Evolutionary conservation across 2,113 vertebrate species (phyloP).

Genomic region (Cervus canadensis): DNA sequence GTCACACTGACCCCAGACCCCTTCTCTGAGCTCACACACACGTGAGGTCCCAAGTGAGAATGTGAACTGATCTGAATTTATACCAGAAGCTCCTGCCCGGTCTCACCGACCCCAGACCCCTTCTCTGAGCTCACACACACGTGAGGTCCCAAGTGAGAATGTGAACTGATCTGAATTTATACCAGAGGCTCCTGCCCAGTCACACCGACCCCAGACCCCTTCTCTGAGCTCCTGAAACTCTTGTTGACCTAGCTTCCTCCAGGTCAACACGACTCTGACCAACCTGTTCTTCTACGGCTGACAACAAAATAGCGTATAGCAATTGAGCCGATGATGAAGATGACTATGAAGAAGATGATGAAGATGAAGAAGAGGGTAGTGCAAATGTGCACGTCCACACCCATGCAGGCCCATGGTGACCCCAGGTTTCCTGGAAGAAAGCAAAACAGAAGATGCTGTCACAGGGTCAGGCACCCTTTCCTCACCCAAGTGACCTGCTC

Average conservation of each 20-base stretch:
- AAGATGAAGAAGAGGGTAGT: rapidly evolving
- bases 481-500: rapidly evolving
- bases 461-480: rapidly evolving
- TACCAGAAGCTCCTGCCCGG: no score
- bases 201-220: rapidly evolving
- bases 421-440: neutral
- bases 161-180: no score
- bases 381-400: rapidly evolving
- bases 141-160: no score
- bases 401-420: rapidly evolving
- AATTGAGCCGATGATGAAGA: neutral
- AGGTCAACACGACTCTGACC: rapidly evolving
- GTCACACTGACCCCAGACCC: no score
- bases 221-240: neutral
- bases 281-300: rapidly evolving
- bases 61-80: no score
- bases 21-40: no score
- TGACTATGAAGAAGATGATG: rapidly evolving
- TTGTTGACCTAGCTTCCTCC: no score
- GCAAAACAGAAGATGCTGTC: rapidly evolving
- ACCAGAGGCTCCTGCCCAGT: rapidly evolving
- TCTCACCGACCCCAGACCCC: no score
- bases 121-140: no score
- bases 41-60: no score
- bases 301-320: rapidly evolving